Evolutionary conservation across 2,888 invertebrate genomes (phyloP).

Genomic region (Lapara coniferarum): DNA sequence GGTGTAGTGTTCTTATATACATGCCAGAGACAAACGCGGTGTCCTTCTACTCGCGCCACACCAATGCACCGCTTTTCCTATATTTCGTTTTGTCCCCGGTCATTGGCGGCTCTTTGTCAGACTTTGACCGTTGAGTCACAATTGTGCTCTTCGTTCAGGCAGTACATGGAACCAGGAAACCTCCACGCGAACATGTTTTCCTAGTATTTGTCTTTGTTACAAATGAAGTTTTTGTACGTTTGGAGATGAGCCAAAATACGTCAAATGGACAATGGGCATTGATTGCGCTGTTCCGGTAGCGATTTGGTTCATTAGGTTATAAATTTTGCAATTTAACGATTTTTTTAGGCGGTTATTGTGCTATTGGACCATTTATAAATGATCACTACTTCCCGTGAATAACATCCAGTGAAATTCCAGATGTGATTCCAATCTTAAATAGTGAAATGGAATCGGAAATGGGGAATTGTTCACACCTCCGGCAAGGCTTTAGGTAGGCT

Average conservation of each 20-base stretch:
- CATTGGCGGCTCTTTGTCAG: constrained; percentile 62
- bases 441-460: too few relatives aligned
- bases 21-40: neutral
- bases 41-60: constrained; percentile 30
- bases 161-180: constrained; percentile 63
- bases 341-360: neutral
- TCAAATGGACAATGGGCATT: constrained; percentile 40
- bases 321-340: neutral
- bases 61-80: constrained; percentile 54
- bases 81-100: constrained; percentile 62
- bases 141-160: constrained; percentile 41
- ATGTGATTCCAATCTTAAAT: too few relatives aligned
- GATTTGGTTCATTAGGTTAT: constrained; percentile 46
- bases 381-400: too few relatives aligned
- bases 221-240: constrained; percentile 52
- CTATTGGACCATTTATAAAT: too few relatives aligned
- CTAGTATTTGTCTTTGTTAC: constrained; percentile 54
- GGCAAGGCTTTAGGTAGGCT: too few relatives aligned
- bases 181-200: constrained; percentile 54
- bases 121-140: constrained; percentile 57
- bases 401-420: too few relatives aligned
- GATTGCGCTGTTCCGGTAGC: constrained; percentile 37
- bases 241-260: constrained; percentile 61
- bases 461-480: too few relatives aligned
- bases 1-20: too few relatives aligned